Conservation (phyloP, 2,797 vertebrate species). For the Decapterus maruadsi region DNA sequence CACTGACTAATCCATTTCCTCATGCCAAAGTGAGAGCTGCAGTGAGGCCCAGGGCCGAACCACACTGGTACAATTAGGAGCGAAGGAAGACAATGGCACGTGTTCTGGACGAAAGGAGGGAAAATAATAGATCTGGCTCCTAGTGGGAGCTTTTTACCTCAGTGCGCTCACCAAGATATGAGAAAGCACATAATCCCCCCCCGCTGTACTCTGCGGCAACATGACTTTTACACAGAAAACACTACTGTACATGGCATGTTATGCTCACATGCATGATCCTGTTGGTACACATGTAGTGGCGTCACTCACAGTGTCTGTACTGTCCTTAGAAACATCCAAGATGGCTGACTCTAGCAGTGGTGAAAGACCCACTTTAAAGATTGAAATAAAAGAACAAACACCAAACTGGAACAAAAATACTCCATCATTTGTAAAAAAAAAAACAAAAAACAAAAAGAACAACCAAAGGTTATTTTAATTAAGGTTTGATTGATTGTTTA, state of each 20-base stretch:
- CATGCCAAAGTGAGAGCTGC: constrained; percentile 57
- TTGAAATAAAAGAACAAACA: too few relatives aligned
- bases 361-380: neutral
- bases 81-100: constrained; percentile 59
- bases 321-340: neutral
- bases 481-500: neutral
- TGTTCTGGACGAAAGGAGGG: constrained; percentile 41
- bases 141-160: constrained; percentile 57
- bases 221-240: constrained; percentile 7
- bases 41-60: constrained; percentile 64
- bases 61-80: constrained; percentile 57
- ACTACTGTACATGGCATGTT: neutral
- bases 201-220: constrained; percentile 27
- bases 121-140: constrained; percentile 54
- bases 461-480: neutral
- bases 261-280: constrained; percentile 4
- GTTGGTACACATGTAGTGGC: neutral
- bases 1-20: constrained; percentile 79
- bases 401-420: too few relatives aligned
- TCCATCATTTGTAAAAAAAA: neutral
- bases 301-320: neutral
- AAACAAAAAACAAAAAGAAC: too few relatives aligned
- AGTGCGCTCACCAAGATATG: constrained; percentile 49
- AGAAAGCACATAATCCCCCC: constrained; percentile 27
- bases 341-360: neutral